Conservation (phyloP, 1,140 invertebrate genomes). For the Bicyclus anynana region DNA sequence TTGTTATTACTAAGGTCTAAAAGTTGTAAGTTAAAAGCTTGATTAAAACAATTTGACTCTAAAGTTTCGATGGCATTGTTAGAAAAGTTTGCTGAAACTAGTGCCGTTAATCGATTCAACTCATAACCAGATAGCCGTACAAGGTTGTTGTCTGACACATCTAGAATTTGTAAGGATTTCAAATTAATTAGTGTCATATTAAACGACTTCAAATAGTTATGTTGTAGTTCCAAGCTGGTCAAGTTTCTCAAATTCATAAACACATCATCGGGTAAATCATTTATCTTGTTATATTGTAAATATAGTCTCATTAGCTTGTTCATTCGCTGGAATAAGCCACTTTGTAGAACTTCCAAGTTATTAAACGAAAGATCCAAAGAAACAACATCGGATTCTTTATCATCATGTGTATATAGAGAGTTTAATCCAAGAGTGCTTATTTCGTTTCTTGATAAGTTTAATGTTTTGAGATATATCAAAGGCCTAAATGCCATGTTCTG, state of each 20-base stretch:
- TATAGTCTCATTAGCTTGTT: slow-evolving; percentile 31
- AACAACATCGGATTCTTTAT: slow-evolving; percentile 21
- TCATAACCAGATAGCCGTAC: slow-evolving; percentile 40
- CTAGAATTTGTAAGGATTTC: slow-evolving; percentile 37
- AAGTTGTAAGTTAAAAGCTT: slow-evolving; percentile 37
- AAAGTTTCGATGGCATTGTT: slow-evolving; percentile 44
- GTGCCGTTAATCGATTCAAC: slow-evolving; percentile 38
- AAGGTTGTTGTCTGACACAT: slow-evolving; percentile 47
- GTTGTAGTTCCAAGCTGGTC: slow-evolving; percentile 34
- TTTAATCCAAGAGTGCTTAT: slow-evolving; percentile 33
- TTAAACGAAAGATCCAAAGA: slow-evolving; percentile 41
- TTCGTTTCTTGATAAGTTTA: slow-evolving; percentile 47
- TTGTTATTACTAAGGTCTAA: slow-evolving; percentile 52
- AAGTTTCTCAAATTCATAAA: slow-evolving; percentile 41
- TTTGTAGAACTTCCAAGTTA: slow-evolving; percentile 25
- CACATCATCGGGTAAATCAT: slow-evolving; percentile 29
- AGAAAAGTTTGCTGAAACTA: slow-evolving; percentile 45
- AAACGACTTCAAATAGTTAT: slow-evolving; percentile 38
- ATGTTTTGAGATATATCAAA: slow-evolving; percentile 25
- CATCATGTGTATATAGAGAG: slow-evolving; percentile 31
- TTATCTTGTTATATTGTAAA: slow-evolving; percentile 44
- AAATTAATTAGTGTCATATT: slow-evolving; percentile 48
- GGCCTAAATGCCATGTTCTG: slow-evolving; percentile 38
- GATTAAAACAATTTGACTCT: slow-evolving; percentile 52
- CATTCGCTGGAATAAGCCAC: slow-evolving; percentile 25